Evolutionary conservation across 2,113 vertebrate genomes (phyloP).

Genomic region (Cranoglanis bouderius): DNA sequence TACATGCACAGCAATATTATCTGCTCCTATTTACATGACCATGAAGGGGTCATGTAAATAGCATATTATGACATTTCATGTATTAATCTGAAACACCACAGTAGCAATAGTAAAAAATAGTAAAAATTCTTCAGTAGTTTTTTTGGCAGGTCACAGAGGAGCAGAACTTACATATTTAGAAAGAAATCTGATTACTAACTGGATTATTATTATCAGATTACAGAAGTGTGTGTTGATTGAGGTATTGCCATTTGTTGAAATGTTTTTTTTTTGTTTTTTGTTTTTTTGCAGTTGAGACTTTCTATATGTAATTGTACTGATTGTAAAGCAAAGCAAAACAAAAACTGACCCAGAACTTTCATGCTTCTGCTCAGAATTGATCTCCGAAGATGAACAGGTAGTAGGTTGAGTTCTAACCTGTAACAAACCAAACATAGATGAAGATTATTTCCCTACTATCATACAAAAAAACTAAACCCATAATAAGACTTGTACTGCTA

Average conservation of each 20-base stretch:
- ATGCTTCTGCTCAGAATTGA: constrained; percentile 40
- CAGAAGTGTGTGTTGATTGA: background rate
- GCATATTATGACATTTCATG: background rate
- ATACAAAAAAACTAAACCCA: background rate
- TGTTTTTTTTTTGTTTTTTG: background rate
- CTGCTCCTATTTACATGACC: background rate
- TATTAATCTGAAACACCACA: background rate
- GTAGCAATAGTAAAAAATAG: background rate
- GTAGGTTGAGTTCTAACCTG: constrained; percentile 51
- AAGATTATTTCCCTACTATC: background rate
- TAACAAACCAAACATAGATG: constrained; percentile 24
- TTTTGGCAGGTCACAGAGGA: background rate
- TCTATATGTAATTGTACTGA: background rate
- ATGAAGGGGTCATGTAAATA: background rate
- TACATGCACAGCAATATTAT: background rate
- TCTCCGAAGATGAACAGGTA: constrained; percentile 47
- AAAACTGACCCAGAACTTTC: constrained; percentile 35
- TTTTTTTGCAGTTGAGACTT: background rate
- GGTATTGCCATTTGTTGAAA: background rate
- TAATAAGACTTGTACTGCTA: background rate
- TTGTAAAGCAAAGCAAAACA: background rate
- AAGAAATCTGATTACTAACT: background rate
- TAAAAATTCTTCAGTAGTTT: background rate
- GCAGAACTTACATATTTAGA: background rate
- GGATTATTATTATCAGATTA: background rate